Evolutionary conservation across 64 coral and sea anemone genomes (phyloP), one percentile per base, ranked within the genome.

Genomic region (Stichodactyla mertensii): DNA sequence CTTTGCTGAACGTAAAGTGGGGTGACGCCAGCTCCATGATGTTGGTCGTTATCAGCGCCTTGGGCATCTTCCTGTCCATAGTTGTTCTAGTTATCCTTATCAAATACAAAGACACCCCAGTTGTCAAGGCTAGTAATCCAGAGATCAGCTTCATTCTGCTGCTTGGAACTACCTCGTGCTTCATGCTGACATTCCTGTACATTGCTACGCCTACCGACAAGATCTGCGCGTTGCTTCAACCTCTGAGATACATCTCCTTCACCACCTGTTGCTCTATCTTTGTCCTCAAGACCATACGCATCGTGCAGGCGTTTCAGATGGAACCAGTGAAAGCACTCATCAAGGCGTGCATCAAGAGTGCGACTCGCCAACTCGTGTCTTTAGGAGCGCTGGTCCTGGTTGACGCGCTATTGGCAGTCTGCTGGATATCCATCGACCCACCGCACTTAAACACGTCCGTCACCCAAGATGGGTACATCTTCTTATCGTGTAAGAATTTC

Each of bases 91-190:
- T 64, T 23, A 82, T 92, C 5, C 90, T 86, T 79, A 67, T 92
- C 64, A 91, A 89, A 51, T 86, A 88, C 60, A 91, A 95, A 18
- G 56, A 87, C 13, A 95, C 89, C 6, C 93, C 93, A 58, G 85
- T 95, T 54, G 89, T 95, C 6, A 91, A 86, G 71, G 93, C 93
- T 51, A 85, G 89, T 62, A 95, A 88, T 23, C 91, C 86, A 64
- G 93, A 95, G 78, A 55, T 95, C 23, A 88, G 89, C 10, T 95
- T 89, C 55, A 61, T 91, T 27, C 58, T 89, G 31, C 64, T 92
- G 2, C 31, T 95, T 24, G 90, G 86, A 19, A 95, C 90, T 7
- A 77, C 82, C 3, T 51, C 90, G 12, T 78, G 51, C 12, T 95
- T 91, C 55, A 61, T 62, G 26, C 78, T 91, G 51, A 51, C 93